Conservation (phyloP, 2,113 vertebrate genomes). For the Zosterops japonicus region DNA sequence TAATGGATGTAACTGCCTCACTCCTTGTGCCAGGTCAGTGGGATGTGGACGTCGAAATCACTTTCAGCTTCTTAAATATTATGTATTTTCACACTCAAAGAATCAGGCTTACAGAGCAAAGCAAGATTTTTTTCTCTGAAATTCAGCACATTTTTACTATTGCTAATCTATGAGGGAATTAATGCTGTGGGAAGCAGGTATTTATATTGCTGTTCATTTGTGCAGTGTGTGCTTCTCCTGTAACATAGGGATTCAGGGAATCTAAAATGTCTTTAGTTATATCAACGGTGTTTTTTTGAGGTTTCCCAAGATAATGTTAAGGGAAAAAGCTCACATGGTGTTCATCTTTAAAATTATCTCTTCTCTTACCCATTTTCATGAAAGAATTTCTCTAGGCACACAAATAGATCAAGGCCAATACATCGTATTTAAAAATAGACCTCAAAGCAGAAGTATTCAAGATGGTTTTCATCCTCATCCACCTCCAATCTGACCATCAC, state of each 20-base stretch:
- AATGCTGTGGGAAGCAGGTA: neutral
- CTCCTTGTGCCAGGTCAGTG: neutral
- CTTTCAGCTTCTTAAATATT: neutral
- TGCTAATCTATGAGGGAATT: neutral
- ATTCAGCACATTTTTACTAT: neutral
- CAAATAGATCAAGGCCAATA: neutral
- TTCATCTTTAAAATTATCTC: neutral
- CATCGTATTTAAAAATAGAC: neutral
- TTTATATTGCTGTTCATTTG: neutral
- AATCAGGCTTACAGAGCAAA: neutral
- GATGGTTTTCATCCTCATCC: neutral
- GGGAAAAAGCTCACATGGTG: neutral
- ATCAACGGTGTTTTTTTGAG: neutral
- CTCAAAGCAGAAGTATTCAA: neutral
- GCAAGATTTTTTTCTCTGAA: neutral
- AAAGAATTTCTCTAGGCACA: neutral
- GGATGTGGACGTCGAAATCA: accelerated
- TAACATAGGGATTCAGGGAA: neutral
- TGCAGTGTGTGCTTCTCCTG: neutral
- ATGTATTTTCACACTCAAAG: neutral
- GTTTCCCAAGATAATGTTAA: neutral
- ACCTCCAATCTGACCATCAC: neutral
- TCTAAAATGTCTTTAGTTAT: neutral
- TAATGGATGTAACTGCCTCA: neutral
- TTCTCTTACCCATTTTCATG: neutral